These are phyloP conservation scores for Pelochelys cantorii DNA, from an alignment of 2,797 vertebrate species.

Conservation along the genomic window DNA sequence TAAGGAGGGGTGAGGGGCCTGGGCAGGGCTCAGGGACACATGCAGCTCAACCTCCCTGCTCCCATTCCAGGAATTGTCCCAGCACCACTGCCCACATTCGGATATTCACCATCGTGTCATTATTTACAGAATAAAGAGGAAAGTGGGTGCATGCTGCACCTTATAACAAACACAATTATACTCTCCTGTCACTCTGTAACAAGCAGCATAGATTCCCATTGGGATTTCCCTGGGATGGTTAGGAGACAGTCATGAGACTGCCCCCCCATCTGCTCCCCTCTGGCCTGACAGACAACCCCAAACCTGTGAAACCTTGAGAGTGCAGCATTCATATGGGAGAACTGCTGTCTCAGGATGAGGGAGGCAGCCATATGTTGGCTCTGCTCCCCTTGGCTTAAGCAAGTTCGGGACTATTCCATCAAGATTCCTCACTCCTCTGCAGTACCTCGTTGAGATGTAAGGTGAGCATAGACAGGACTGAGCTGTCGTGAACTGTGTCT, in stretches of 20 bases:
- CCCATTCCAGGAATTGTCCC: too few species aligned
- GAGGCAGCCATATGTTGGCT: too few species aligned
- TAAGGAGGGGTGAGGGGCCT: too few species aligned
- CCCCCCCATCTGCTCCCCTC: not conserved
- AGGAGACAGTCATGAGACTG: fast-evolving
- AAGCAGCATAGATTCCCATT: not conserved
- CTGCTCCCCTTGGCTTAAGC: not conserved
- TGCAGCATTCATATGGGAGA: not conserved
- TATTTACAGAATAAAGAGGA: not conserved
- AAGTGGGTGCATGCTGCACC: not conserved
- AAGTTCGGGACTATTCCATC: fast-evolving
- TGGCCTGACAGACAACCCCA: not conserved
- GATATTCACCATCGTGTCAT: not conserved
- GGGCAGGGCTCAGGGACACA: too few species aligned
- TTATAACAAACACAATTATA: not conserved
- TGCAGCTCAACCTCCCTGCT: too few species aligned
- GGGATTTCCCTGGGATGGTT: not conserved
- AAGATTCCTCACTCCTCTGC: not conserved
- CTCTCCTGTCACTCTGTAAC: not conserved
- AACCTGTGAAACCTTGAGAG: fast-evolving
- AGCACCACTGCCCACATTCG: not conserved
- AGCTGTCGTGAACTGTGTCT: fast-evolving
- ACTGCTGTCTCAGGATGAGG: not conserved
- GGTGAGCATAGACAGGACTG: constrained; percentile 6
- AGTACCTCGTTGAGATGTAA: not conserved